Percentiles rank a stretch among this genome's conserved stretches.
These are phyloP conservation scores for Atherinosoma microstoma DNA, from an alignment of 2,797 vertebrate species.

Conservation along the genomic window DNA sequence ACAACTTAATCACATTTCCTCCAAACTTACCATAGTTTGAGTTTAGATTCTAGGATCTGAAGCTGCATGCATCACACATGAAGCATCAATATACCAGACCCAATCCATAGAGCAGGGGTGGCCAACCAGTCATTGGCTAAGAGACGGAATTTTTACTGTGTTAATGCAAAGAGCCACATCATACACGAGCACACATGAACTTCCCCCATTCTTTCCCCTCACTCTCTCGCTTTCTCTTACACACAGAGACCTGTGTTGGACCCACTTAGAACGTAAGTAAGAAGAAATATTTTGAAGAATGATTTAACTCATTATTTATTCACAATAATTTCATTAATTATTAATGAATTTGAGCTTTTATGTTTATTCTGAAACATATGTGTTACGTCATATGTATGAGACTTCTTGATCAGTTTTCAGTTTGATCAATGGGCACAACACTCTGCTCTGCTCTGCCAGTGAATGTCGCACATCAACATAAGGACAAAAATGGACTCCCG, in stretches of 20 bases:
- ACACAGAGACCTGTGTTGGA: not conserved
- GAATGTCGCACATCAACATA: not conserved
- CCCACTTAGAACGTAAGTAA: too few relatives aligned
- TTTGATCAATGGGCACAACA: too few relatives aligned
- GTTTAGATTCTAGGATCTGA: not conserved
- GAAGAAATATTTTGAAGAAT: too few relatives aligned
- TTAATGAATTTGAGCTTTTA: too few relatives aligned
- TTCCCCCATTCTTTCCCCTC: not conserved
- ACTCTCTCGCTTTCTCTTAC: too few relatives aligned
- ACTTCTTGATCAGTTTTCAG: too few relatives aligned
- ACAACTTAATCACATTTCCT: not conserved
- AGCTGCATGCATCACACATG: not conserved
- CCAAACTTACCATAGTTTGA: not conserved
- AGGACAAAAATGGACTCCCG: not conserved
- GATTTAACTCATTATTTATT: too few relatives aligned
- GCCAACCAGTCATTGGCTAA: slow-evolving; percentile 31
- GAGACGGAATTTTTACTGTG: slow-evolving; percentile 24
- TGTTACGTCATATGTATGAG: too few relatives aligned
- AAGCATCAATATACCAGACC: not conserved
- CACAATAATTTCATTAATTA: too few relatives aligned
- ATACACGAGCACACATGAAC: slow-evolving; percentile 25
- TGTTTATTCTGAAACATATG: too few relatives aligned
- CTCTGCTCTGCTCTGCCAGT: not conserved
- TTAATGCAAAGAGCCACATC: slow-evolving; percentile 32
- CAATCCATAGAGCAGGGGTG: slow-evolving; percentile 1